These are phyloP conservation scores for Cloeon dipterum DNA, from an alignment of 2,888 invertebrate species.

Conservation along the genomic window DNA sequence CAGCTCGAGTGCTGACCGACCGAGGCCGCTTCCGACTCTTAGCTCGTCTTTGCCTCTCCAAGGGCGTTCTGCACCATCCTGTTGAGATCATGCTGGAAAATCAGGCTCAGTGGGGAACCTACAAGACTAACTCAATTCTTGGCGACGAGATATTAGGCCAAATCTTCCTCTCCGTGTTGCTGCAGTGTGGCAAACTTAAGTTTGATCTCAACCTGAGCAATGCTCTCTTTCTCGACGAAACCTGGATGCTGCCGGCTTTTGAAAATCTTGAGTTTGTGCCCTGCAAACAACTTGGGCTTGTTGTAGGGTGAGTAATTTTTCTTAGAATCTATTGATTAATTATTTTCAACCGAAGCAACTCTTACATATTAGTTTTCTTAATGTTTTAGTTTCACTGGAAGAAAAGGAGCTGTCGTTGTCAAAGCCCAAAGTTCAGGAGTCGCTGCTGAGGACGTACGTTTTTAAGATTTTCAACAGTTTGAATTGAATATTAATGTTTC, in stretches of 20 bases:
- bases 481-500: constrained; percentile 3
- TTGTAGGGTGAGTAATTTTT: constrained; percentile 27
- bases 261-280: constrained; percentile 33
- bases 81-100: constrained; percentile 23
- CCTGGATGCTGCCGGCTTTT: constrained; percentile 32
- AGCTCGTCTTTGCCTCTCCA: constrained; percentile 23
- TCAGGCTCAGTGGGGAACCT: background rate
- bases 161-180: constrained; percentile 29
- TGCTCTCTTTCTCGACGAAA: constrained; percentile 33
- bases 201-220: constrained; percentile 29
- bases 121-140: constrained; percentile 19
- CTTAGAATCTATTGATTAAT: background rate
- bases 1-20: constrained; percentile 19
- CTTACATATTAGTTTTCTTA: background rate
- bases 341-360: background rate
- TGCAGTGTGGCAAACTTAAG: constrained; percentile 24
- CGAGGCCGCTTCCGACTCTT: constrained; percentile 24
- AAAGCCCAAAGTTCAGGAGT: constrained; percentile 31
- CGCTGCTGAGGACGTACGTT: constrained; percentile 35
- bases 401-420: constrained; percentile 32
- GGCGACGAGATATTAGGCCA: constrained; percentile 37
- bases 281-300: constrained; percentile 32
- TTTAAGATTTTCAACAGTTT: constrained; percentile 1
- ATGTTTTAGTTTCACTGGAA: constrained; percentile 25
- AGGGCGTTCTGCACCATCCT: constrained; percentile 27